These are phyloP conservation scores for Cichlasoma orientale DNA, from an alignment of 2,797 vertebrate genomes.

Conservation along the genomic window DNA sequence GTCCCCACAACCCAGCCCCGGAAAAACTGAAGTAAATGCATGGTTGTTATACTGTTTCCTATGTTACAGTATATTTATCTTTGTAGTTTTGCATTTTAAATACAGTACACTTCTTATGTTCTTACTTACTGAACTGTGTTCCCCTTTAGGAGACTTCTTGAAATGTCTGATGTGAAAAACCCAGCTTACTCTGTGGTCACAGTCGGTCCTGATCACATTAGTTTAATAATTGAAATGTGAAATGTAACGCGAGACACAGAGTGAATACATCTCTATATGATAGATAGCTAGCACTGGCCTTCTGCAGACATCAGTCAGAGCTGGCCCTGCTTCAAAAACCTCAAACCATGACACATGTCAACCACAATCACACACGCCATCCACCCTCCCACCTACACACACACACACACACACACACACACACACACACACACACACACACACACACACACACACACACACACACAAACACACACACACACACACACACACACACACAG, in stretches of 20 bases:
- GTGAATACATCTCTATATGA: constrained; percentile 44
- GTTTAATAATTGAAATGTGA: constrained; percentile 34
- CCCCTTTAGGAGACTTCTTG: background rate
- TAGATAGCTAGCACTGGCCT: constrained; percentile 32
- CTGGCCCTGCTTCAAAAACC: constrained; percentile 64
- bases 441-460: constrained; percentile 27
- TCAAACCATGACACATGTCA: constrained; percentile 64
- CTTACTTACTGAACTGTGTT: background rate
- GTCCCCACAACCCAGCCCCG: no score
- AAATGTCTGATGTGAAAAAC: constrained; percentile 4
- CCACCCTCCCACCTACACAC: constrained; percentile 33
- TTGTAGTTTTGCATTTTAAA: background rate
- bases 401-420: constrained; percentile 6
- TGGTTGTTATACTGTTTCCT: background rate
- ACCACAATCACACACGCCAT: constrained; percentile 62
- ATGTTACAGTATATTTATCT: background rate
- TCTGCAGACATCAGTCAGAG: constrained; percentile 57
- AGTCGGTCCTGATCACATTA: constrained; percentile 37
- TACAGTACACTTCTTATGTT: background rate
- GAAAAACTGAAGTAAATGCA: no score
- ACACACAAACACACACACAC: constrained; percentile 22
- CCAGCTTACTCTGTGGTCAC: background rate
- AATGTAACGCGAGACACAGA: constrained; percentile 32
- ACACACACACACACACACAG: constrained; percentile 27
- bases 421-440: background rate